Base-by-base conservation (phyloP, 2,888 invertebrate species). In the Phlogophora meticulosa region DNA sequence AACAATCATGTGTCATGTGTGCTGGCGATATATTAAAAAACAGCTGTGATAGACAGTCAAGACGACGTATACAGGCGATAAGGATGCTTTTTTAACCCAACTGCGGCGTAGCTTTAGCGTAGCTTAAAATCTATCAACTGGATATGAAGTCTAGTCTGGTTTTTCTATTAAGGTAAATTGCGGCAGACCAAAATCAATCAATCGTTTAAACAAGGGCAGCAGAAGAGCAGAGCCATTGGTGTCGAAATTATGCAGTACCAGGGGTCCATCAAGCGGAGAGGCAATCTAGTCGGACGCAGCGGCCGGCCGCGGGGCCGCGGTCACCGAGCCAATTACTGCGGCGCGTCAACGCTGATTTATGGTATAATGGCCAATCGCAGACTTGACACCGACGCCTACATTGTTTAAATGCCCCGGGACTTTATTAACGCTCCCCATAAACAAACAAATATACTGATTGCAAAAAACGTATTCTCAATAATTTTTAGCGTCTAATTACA, bases 311-410 rank as follows among this genome's bases (percentile, higher is more conserved):
- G 62, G 56, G 70, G 69, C 85, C 76, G 87, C 82, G 84, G 87
- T 82, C 82, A 77, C 79, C 85, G 84, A 84, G 83, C 85, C 85
- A 94, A 94, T 94, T 94, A 94, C 92, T 83, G 91, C 84, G 86
- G 81, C 87, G 89, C 92, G 93, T 93, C 94, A 92, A 88, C 92
- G 86, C 86, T 93, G 94, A 95, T 95, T 94, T 94, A 94, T 92
- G 92, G 91, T 89, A 90, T 93, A 94, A 94, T 93, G 89, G 88
- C 87, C 85, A 86, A 83, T 83, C 87, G 85, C 87, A 87, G 78
- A 80, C 81, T 64, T 79, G 74, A 89, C 90, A 91, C 92, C 92
- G 76, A 89, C 91, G 92, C 92, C 92, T 91, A 93, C 93, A 92
- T 92, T 94, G 92, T 93, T 92, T 90, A 88, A 92, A 92, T 90